These are phyloP conservation scores for Medauroidea extradentata DNA, from an alignment of 1,140 invertebrate species.

Conservation along the genomic window DNA sequence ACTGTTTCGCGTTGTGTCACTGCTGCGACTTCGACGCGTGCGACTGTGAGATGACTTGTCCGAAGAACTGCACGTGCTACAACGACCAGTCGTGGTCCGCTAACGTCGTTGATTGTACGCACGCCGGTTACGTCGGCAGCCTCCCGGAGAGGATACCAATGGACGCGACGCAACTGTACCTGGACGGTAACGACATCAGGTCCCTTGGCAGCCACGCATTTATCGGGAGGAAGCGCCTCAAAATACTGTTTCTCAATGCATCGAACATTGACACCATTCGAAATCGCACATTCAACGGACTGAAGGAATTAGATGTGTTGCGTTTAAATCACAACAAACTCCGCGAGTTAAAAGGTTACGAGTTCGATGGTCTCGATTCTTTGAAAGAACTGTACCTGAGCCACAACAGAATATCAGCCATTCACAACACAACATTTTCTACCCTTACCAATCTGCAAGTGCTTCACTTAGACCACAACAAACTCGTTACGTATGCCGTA, in stretches of 20 bases:
- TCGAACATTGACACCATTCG: slow-evolving; percentile 82
- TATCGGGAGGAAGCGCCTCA: slow-evolving; percentile 81
- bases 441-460: slow-evolving; percentile 64
- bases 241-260: slow-evolving; percentile 79
- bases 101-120: slow-evolving; percentile 86
- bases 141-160: slow-evolving; percentile 84
- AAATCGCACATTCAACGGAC: slow-evolving; percentile 85
- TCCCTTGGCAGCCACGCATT: slow-evolving; percentile 79
- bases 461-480: slow-evolving; percentile 73
- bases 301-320: slow-evolving; percentile 73
- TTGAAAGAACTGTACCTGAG: slow-evolving; percentile 61
- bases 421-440: slow-evolving; percentile 75
- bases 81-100: slow-evolving; percentile 89
- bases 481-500: slow-evolving; percentile 64
- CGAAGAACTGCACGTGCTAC: slow-evolving; percentile 85
- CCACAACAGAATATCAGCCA: slow-evolving; percentile 61
- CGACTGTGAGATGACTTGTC: slow-evolving; percentile 93
- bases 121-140: slow-evolving; percentile 61
- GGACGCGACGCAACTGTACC: slow-evolving; percentile 85
- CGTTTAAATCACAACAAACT: slow-evolving; percentile 78
- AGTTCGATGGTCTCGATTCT: slow-evolving; percentile 63
- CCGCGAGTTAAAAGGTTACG: slow-evolving; percentile 63
- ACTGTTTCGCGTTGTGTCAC: slow-evolving; percentile 86
- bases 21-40: slow-evolving; percentile 87
- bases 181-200: slow-evolving; percentile 83